Evolutionary conservation across 2,888 invertebrate species (phyloP).

Genomic region (Parochlus steinenii): DNA sequence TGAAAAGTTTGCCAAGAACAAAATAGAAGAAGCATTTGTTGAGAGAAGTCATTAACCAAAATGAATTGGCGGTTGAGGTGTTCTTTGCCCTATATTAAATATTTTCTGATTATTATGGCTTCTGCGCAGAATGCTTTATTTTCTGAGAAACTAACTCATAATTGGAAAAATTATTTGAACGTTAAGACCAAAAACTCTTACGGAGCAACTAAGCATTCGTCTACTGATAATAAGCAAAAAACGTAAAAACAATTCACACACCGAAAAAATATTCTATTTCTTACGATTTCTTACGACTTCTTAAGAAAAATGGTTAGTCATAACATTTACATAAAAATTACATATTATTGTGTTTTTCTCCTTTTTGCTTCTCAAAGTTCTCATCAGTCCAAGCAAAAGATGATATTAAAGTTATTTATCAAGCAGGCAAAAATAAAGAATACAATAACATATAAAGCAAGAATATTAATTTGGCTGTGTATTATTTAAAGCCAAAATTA

Average conservation of each 20-base stretch:
- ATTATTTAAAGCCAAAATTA: neutral
- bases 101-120: too few species aligned
- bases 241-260: slow-evolving; percentile 4
- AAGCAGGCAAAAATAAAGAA: neutral
- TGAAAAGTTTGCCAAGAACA: too few species aligned
- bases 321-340: slow-evolving; percentile 12
- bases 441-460: neutral
- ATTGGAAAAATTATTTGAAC: too few species aligned
- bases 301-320: slow-evolving; percentile 11
- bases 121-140: too few species aligned
- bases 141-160: too few species aligned
- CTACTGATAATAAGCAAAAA: neutral
- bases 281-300: slow-evolving; percentile 7
- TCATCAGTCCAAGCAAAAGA: neutral
- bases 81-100: too few species aligned
- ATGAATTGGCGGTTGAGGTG: too few species aligned
- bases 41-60: too few species aligned
- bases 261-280: neutral
- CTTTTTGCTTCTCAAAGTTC: neutral
- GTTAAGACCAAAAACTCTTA: too few species aligned
- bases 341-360: slow-evolving; percentile 9
- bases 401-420: neutral
- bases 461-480: neutral
- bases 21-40: too few species aligned
- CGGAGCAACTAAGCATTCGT: neutral